Percentiles rank a stretch among this genome's conserved stretches.
Evolutionary conservation across 2,888 invertebrate species (phyloP).

Genomic region (Microctonus aethiopoides): DNA sequence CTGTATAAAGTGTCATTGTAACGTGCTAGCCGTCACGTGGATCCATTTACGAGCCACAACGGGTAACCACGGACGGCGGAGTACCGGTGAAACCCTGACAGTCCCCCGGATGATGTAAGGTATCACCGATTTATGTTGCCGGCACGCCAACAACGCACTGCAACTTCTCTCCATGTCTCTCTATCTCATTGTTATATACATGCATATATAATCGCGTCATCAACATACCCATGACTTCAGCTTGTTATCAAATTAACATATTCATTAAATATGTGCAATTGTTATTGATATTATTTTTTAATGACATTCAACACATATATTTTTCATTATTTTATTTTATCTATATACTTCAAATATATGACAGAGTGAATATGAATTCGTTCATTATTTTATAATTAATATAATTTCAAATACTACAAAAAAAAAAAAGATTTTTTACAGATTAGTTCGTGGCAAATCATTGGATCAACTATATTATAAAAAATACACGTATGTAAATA

Average conservation of each 20-base stretch:
- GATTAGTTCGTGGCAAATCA: neutral
- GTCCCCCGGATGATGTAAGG: constrained; percentile 33
- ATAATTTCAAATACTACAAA: neutral
- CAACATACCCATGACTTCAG: neutral
- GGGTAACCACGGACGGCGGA: constrained; percentile 28
- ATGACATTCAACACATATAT: neutral
- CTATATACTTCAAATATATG: neutral
- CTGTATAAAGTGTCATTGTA: constrained; percentile 12
- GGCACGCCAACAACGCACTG: constrained; percentile 12
- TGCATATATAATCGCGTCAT: neutral
- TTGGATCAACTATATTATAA: neutral
- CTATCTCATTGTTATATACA: neutral
- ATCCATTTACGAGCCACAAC: constrained; percentile 36
- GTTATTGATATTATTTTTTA: neutral
- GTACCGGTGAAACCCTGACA: constrained; percentile 31
- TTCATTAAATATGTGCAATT: neutral
- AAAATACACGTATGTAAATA: no score
- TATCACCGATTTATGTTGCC: constrained; percentile 36
- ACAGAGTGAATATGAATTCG: neutral
- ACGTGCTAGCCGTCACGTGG: constrained; percentile 28
- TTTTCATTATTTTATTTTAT: neutral
- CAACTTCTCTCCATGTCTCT: neutral
- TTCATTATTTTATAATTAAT: neutral
- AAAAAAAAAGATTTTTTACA: no score
- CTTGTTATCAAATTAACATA: constrained; percentile 6